Evolutionary conservation across 2,113 vertebrate species (phyloP).

Genomic region (Aspiorhynchus laticeps): DNA sequence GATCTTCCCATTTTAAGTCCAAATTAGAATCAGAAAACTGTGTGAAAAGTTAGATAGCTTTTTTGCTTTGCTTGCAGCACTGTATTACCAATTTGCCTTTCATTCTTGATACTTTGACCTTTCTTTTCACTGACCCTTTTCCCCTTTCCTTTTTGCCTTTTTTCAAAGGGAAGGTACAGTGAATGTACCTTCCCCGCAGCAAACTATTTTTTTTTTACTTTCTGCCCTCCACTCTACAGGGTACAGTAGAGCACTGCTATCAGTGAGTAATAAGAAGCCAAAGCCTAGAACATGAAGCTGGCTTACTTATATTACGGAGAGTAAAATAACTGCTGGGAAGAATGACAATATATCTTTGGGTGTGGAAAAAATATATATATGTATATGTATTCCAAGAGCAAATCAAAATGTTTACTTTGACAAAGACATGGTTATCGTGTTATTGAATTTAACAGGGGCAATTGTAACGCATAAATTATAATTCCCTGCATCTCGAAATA

Average conservation of each 20-base stretch:
- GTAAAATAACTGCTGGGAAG: not conserved
- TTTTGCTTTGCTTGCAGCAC: conserved; percentile 12
- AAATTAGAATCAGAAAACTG: conserved; percentile 14
- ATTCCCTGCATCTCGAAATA: not conserved
- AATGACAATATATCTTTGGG: not conserved
- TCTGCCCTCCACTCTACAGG: not conserved
- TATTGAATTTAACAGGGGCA: not conserved
- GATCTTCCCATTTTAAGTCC: not conserved
- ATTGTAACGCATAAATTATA: not conserved
- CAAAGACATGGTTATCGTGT: not conserved
- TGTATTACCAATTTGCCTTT: not conserved
- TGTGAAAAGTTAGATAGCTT: not conserved
- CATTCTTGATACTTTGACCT: conserved; percentile 18
- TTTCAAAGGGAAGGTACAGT: not conserved
- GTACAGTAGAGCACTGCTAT: conserved; percentile 16
- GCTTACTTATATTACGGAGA: not conserved
- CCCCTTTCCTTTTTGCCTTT: not conserved
- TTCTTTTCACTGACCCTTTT: conserved; percentile 6
- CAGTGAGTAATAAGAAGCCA: not conserved
- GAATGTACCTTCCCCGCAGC: not conserved
- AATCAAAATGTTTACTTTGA: not conserved
- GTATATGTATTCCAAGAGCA: not conserved
- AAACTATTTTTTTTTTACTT: not conserved
- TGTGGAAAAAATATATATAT: not conserved
- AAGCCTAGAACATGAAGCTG: not conserved